phyloP scores from a whole-genome alignment of 2,888 invertebrate genomes.

The Atethmia centrago region DNA sequence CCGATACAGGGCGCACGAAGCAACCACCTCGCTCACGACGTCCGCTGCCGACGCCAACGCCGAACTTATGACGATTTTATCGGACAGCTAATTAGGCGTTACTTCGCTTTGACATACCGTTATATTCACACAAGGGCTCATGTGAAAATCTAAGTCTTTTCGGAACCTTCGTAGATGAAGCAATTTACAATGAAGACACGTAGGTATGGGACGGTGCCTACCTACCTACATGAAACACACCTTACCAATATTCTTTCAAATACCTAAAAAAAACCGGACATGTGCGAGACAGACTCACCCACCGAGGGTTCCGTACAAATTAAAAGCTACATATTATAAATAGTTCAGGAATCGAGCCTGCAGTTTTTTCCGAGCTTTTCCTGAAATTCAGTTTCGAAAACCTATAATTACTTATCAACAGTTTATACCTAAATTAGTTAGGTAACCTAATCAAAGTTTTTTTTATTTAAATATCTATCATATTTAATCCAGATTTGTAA shows the following conservation, averaged over 20 bases:
- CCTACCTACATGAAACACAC: not conserved
- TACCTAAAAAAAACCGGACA: too few relatives aligned
- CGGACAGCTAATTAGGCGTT: conserved; percentile 54
- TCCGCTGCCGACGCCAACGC: conserved; percentile 30
- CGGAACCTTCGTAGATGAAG: not conserved
- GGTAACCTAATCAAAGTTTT: too few relatives aligned
- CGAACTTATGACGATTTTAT: conserved; percentile 57
- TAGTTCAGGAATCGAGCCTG: too few relatives aligned
- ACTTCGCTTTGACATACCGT: conserved; percentile 15
- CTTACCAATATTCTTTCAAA: not conserved
- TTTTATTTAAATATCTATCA: too few relatives aligned
- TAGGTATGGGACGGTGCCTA: not conserved
- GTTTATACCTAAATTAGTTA: too few relatives aligned
- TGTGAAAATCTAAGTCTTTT: not conserved
- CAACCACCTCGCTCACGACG: conserved; percentile 68
- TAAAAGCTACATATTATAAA: too few relatives aligned
- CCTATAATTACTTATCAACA: too few relatives aligned
- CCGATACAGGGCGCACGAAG: conserved; percentile 71
- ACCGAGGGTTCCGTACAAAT: too few relatives aligned
- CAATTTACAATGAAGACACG: not conserved
- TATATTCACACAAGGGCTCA: not conserved
- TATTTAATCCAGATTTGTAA: too few relatives aligned
- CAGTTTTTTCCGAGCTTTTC: too few relatives aligned
- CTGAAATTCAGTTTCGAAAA: too few relatives aligned
- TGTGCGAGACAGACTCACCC: too few relatives aligned